phyloP scores from a whole-genome alignment of 2,797 vertebrate genomes.

The Hemibagrus guttatus region DNA sequence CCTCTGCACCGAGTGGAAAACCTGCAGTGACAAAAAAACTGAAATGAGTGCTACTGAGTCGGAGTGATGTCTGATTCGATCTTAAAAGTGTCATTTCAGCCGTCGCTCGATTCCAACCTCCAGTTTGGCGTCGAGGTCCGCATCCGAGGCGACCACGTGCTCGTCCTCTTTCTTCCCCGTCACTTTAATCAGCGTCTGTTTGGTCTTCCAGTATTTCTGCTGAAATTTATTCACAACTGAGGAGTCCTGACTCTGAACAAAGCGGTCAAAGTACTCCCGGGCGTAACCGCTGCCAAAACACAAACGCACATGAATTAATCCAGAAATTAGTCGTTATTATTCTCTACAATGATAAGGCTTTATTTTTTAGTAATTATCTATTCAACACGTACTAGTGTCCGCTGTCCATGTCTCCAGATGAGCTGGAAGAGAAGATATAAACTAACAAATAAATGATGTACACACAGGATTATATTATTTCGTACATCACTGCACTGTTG shows the following conservation, averaged over 20 bases:
- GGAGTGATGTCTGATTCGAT: neutral
- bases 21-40: constrained; percentile 68
- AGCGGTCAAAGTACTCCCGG: constrained; percentile 85
- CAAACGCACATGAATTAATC: neutral
- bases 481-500: neutral
- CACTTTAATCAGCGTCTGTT: constrained; percentile 94
- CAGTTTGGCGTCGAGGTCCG: constrained; percentile 91
- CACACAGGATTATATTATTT: neutral
- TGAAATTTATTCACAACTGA: constrained; percentile 96
- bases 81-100: neutral
- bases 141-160: constrained; percentile 93
- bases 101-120: constrained; percentile 77
- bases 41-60: no score
- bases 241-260: constrained; percentile 87
- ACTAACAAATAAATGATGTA: neutral
- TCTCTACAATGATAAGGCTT: no score
- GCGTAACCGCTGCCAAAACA: constrained; percentile 76
- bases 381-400: constrained; percentile 72
- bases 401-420: constrained; percentile 68
- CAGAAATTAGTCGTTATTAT: neutral
- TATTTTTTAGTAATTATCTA: neutral
- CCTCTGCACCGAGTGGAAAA: constrained; percentile 97
- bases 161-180: constrained; percentile 96
- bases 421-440: constrained; percentile 49
- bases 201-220: constrained; percentile 97